Evolutionary conservation across 2,888 invertebrate genomes (phyloP).

Genomic region (Graphium colonna): DNA sequence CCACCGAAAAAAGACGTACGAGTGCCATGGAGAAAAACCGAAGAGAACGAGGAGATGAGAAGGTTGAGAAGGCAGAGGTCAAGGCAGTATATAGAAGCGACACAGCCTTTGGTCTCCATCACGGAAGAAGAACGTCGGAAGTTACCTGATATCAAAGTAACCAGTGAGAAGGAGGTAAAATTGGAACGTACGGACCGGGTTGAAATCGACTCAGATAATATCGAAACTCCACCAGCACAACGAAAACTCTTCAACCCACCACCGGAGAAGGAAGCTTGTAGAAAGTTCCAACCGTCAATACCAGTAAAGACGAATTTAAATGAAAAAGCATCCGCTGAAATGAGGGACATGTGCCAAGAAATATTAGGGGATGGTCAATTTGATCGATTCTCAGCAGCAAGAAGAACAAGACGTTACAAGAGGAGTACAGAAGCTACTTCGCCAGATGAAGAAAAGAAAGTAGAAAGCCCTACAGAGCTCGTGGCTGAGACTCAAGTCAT

Average conservation of each 20-base stretch:
- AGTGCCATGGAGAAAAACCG: conserved; percentile 87
- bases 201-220: conserved; percentile 94
- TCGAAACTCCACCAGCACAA: conserved; percentile 92
- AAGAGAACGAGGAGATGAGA: conserved; percentile 83
- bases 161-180: conserved; percentile 44
- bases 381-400: conserved; percentile 89
- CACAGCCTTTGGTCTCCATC: conserved; percentile 76
- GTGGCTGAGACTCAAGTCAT: conserved; percentile 78
- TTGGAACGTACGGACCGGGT: conserved; percentile 79
- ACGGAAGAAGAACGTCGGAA: conserved; percentile 83
- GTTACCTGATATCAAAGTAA: conserved; percentile 66
- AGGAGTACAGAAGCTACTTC: conserved; percentile 80
- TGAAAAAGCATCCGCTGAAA: conserved; percentile 59
- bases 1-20: conserved; percentile 87
- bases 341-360: conserved; percentile 73
- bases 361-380: conserved; percentile 88
- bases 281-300: conserved; percentile 68
- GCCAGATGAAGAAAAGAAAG: conserved; percentile 77
- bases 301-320: conserved; percentile 38
- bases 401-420: conserved; percentile 90
- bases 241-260: conserved; percentile 84
- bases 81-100: conserved; percentile 64
- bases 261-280: conserved; percentile 81
- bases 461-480: conserved; percentile 61
- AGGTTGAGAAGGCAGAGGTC: conserved; percentile 80